Conservation (phyloP, 2,113 vertebrate genomes). For the Poicephalus gulielmi region DNA sequence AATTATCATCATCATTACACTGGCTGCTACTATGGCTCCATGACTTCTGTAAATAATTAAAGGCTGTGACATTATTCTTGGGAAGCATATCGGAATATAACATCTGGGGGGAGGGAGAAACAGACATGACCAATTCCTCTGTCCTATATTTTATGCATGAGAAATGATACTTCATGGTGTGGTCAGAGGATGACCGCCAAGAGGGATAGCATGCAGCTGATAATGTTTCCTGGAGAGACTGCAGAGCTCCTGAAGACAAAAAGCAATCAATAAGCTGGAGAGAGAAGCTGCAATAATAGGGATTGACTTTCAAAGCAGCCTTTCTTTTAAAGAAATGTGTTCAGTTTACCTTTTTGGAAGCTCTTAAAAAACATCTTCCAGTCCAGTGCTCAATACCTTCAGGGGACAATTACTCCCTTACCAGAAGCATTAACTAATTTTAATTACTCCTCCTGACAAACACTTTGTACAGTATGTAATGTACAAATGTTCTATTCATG, state of each 20-base stretch:
- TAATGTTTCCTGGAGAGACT: not conserved
- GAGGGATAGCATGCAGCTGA: not conserved
- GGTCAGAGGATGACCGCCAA: not conserved
- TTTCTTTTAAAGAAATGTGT: not conserved
- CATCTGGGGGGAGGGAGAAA: not conserved
- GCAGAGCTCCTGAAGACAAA: not conserved
- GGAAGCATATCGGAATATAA: not conserved
- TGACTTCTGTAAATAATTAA: constrained; percentile 21
- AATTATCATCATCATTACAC: not conserved
- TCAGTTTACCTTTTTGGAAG: constrained; percentile 26
- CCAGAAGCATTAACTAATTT: constrained; percentile 43
- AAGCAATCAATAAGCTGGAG: not conserved
- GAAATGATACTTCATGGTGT: not conserved
- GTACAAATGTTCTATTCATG: not conserved
- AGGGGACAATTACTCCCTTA: constrained; percentile 23
- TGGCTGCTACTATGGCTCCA: not conserved
- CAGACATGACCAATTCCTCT: not conserved
- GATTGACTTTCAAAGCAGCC: not conserved
- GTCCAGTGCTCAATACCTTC: not conserved
- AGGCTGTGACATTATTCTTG: not conserved
- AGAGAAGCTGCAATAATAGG: not conserved
- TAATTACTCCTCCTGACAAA: constrained; percentile 26
- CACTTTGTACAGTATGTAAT: not conserved
- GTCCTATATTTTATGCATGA: not conserved
- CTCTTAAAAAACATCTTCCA: not conserved